Conservation (phyloP, 2,113 vertebrate genomes). For the Eleginops maclovinus region DNA sequence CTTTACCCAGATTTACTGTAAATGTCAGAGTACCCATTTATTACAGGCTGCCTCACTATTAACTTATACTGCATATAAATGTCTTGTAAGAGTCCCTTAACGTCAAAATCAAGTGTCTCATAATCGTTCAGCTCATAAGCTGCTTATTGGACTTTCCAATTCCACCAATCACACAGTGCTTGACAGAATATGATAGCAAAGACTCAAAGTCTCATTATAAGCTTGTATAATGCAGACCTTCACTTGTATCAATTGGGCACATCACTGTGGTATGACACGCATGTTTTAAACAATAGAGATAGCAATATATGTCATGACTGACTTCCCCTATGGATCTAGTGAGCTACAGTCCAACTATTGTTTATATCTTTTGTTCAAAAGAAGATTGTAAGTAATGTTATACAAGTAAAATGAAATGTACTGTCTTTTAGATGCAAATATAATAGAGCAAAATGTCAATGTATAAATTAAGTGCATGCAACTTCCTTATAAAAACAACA, state of each 20-base stretch:
- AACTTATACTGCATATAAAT: conserved; percentile 43
- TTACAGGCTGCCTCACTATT: conserved; percentile 45
- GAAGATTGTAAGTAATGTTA: too few relatives aligned
- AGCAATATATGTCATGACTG: not conserved
- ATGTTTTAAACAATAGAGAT: not conserved
- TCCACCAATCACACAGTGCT: conserved; percentile 16
- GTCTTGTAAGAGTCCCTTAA: conserved; percentile 49
- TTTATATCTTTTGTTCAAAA: not conserved
- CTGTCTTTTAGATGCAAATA: not conserved
- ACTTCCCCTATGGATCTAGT: not conserved
- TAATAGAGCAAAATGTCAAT: not conserved
- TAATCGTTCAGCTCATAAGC: conserved; percentile 55
- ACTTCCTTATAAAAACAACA: not conserved
- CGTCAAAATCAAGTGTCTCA: conserved; percentile 65
- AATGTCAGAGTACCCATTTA: conserved; percentile 58
- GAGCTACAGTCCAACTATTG: not conserved
- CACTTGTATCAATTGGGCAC: not conserved
- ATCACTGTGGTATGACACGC: not conserved
- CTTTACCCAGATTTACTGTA: conserved; percentile 39
- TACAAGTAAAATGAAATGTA: not conserved
- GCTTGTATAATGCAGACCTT: not conserved
- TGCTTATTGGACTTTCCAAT: conserved; percentile 46
- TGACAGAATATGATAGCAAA: conserved; percentile 12
- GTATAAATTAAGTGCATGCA: not conserved
- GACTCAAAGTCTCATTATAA: conserved; percentile 1